Evolutionary conservation across 1,140 invertebrate genomes (phyloP).

Genomic region (Diuraphis noxia): DNA sequence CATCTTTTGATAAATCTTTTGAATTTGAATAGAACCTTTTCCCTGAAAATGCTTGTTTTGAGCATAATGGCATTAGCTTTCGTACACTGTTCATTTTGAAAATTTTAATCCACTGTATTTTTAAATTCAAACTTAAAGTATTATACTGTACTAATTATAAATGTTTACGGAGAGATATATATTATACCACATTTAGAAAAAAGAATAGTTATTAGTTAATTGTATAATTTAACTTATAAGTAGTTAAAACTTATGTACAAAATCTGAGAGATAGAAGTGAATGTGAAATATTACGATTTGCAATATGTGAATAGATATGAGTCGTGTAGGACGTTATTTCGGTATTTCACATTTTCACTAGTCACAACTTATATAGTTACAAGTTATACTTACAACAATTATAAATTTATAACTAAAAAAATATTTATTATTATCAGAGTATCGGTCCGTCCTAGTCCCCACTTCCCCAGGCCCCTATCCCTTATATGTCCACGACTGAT

Average conservation of each 20-base stretch:
- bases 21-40: background rate
- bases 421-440: too few species aligned
- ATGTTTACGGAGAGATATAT: background rate
- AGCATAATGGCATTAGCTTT: background rate
- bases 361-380: too few species aligned
- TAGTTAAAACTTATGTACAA: background rate
- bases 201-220: background rate
- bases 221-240: background rate
- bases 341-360: background rate
- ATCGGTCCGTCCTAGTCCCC: too few species aligned
- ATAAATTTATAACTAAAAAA: background rate
- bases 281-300: too few species aligned
- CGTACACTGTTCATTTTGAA: constrained; percentile 33
- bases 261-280: background rate
- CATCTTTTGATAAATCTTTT: constrained; percentile 2
- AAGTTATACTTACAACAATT: too few species aligned
- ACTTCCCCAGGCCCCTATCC: too few species aligned
- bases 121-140: background rate
- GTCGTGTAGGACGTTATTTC: background rate
- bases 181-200: background rate
- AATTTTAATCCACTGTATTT: constrained; percentile 34
- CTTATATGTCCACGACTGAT: too few species aligned
- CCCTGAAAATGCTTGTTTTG: background rate
- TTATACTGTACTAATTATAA: background rate
- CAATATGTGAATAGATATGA: too few species aligned